Conservation (phyloP, 1,140 invertebrate genomes). For the Pentalonia nigronervosa region DNA sequence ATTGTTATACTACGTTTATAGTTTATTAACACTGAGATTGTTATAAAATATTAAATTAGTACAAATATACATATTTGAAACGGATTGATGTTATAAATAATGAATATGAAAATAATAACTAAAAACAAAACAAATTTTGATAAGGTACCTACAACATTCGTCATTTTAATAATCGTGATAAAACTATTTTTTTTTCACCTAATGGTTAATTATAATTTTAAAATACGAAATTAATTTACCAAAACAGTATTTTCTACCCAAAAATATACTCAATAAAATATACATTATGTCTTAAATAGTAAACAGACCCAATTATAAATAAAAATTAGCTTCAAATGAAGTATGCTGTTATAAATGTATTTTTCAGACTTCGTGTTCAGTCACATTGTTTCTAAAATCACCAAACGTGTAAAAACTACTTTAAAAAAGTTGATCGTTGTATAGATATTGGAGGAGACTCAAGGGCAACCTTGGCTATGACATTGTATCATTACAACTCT, state of each 20-base stretch:
- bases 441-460: conserved; percentile 51
- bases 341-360: not conserved
- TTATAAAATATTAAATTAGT: not conserved
- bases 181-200: not conserved
- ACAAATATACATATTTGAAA: not conserved
- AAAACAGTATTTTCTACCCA: not conserved
- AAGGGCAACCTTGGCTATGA: conserved; percentile 58
- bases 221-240: not conserved
- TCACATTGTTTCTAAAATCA: conserved; percentile 12
- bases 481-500: conserved; percentile 56
- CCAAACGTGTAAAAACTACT: conserved; percentile 46
- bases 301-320: not conserved
- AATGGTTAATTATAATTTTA: not conserved
- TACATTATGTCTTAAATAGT: not conserved
- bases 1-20: not conserved
- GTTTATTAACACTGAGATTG: not conserved
- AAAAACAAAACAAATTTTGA: not conserved
- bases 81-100: not conserved
- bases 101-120: not conserved
- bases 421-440: conserved; percentile 41
- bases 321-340: not conserved
- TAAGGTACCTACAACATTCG: not conserved
- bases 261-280: not conserved
- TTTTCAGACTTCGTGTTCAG: conserved; percentile 25
- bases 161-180: not conserved